Conservation (phyloP, 2,888 invertebrate genomes). For the Megaustenia siamemsis region DNA sequence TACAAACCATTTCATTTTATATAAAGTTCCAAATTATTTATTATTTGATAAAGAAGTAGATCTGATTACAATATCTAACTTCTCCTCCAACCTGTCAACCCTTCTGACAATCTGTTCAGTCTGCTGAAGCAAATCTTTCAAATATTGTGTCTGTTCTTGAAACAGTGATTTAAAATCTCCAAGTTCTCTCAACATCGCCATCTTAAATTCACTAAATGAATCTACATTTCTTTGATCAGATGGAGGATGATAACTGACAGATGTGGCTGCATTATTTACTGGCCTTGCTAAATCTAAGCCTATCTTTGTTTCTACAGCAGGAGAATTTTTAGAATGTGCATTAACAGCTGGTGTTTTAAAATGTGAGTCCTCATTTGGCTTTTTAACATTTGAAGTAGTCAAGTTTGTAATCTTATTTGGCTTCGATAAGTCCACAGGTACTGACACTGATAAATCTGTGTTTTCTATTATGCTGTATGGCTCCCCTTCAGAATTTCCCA, state of each 20-base stretch:
- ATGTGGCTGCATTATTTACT: not conserved
- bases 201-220: not conserved
- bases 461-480: not conserved
- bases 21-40: too few species aligned
- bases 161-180: not conserved
- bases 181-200: not conserved
- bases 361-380: too few species aligned
- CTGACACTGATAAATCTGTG: not conserved
- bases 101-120: not conserved
- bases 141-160: not conserved
- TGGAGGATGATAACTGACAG: not conserved
- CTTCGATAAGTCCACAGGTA: not conserved
- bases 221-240: not conserved
- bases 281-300: not conserved
- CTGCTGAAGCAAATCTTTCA: not conserved
- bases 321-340: not conserved
- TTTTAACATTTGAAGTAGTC: too few species aligned
- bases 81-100: constrained; percentile 7
- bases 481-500: not conserved
- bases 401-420: not conserved
- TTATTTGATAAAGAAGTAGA: too few species aligned
- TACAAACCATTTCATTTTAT: too few species aligned
- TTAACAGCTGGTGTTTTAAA: too few species aligned
- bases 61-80: not conserved
- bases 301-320: not conserved